These are phyloP conservation scores for Yponomeuta malinellus DNA, from an alignment of 2,888 invertebrate species.

Conservation along the genomic window DNA sequence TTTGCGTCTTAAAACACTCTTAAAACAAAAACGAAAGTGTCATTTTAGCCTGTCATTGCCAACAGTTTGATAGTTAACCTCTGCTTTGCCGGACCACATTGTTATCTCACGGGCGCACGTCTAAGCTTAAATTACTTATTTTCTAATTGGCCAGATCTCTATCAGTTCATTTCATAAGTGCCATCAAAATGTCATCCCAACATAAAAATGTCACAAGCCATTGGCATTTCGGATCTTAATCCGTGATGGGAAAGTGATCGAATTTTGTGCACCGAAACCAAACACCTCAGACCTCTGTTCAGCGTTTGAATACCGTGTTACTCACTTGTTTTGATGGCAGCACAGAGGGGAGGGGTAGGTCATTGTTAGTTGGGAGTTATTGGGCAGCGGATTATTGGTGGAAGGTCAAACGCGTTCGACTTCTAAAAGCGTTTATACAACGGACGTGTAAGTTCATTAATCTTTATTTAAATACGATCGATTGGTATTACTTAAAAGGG, in stretches of 20 bases:
- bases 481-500: background rate
- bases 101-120: slow-evolving; percentile 16
- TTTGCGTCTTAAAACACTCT: background rate
- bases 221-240: slow-evolving; percentile 71
- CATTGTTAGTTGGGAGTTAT: background rate
- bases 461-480: slow-evolving; percentile 13
- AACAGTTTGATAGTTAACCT: background rate
- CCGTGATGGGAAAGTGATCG: slow-evolving; percentile 64
- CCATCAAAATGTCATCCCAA: slow-evolving; percentile 62
- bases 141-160: slow-evolving; percentile 65
- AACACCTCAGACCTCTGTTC: background rate
- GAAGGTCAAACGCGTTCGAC: slow-evolving; percentile 12
- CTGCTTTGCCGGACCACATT: background rate
- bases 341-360: background rate
- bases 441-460: slow-evolving; percentile 7
- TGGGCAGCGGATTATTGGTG: slow-evolving; percentile 5
- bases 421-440: slow-evolving; percentile 9
- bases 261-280: slow-evolving; percentile 29
- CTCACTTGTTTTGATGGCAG: background rate
- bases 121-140: slow-evolving; percentile 51
- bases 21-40: background rate
- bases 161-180: slow-evolving; percentile 52
- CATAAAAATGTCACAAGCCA: slow-evolving; percentile 71
- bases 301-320: background rate
- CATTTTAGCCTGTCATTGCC: background rate